Percentiles rank a stretch among this genome's conserved stretches.
These are phyloP conservation scores for Buteo buteo DNA, from an alignment of 2,113 vertebrate species.

Conservation along the genomic window DNA sequence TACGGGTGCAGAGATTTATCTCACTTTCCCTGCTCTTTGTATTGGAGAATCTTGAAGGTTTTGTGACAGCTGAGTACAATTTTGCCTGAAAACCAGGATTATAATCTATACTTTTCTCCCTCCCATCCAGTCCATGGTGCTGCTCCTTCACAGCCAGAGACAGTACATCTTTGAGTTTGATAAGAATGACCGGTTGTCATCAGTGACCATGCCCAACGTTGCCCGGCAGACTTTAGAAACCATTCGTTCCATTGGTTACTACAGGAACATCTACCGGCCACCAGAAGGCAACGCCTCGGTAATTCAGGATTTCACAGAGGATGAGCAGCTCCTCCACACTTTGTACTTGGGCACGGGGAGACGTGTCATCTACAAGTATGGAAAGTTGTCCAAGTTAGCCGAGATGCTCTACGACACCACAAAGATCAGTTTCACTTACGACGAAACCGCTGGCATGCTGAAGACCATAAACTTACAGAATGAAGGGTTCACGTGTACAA, in stretches of 20 bases:
- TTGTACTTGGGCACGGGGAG: constrained; percentile 91
- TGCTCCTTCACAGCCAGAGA: constrained; percentile 94
- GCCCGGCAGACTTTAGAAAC: constrained; percentile 93
- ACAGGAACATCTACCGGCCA: constrained; percentile 92
- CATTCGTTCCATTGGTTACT: constrained; percentile 93
- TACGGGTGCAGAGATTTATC: not conserved
- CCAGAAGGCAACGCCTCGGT: constrained; percentile 92
- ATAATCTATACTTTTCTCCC: not conserved
- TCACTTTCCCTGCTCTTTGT: not conserved
- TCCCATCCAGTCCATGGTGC: constrained; percentile 89
- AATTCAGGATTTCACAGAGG: constrained; percentile 94
- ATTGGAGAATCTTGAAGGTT: not conserved
- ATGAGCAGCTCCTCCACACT: constrained; percentile 89
- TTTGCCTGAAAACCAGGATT: not conserved
- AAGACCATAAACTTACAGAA: constrained; percentile 95
- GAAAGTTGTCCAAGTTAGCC: constrained; percentile 88
- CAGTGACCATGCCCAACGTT: constrained; percentile 97
- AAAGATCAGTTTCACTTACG: constrained; percentile 90
- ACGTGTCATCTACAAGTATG: constrained; percentile 92
- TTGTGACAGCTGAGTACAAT: not conserved
- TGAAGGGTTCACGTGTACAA: constrained; percentile 93
- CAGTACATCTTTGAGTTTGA: constrained; percentile 99
- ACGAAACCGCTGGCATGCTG: constrained; percentile 91
- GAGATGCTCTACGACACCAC: constrained; percentile 96
- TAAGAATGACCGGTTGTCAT: constrained; percentile 91